Conservation (phyloP, 2,113 vertebrate genomes). For the Elgaria multicarinata region DNA sequence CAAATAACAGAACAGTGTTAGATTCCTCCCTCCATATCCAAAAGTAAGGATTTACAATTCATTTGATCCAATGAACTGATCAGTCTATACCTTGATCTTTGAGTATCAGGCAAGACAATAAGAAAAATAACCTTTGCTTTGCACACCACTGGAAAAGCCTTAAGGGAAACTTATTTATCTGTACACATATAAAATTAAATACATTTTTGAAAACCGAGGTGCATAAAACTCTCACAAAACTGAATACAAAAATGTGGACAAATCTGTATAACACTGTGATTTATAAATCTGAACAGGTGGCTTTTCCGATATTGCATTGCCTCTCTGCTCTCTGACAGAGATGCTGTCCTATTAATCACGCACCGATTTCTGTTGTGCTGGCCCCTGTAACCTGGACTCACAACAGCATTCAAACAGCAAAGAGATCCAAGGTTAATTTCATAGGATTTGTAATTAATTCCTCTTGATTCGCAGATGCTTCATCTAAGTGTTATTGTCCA, state of each 20-base stretch:
- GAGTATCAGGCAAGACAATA: background rate
- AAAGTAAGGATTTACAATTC: background rate
- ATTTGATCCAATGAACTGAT: background rate
- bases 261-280: background rate
- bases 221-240: background rate
- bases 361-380: fast-evolving
- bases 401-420: background rate
- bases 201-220: background rate
- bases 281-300: background rate
- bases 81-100: background rate
- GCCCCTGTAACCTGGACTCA: background rate
- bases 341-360: background rate
- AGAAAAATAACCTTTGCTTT: conserved; percentile 13
- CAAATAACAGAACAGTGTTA: background rate
- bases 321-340: background rate
- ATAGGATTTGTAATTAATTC: conserved; percentile 1
- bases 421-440: conserved; percentile 9
- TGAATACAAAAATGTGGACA: background rate
- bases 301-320: conserved; percentile 10
- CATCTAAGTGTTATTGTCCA: background rate
- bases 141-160: background rate
- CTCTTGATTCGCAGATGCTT: background rate
- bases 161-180: background rate
- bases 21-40: background rate
- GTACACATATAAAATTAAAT: background rate